Conservation (phyloP, 1,140 invertebrate genomes). For the Lepidostoma basale region DNA sequence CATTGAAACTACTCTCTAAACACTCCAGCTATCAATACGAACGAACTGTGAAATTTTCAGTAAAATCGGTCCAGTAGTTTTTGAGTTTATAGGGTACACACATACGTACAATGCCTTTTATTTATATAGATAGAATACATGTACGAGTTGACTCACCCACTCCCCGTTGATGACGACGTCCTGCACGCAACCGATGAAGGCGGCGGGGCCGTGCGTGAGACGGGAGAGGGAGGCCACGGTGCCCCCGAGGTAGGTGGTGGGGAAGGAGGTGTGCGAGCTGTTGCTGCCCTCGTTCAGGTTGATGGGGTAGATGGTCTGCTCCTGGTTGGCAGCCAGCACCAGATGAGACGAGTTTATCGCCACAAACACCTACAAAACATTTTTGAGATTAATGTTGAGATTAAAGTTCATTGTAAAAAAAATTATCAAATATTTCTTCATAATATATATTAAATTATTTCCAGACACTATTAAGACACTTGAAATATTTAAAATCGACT, state of each 20-base stretch:
- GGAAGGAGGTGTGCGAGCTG: conserved; percentile 78
- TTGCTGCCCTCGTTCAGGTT: conserved; percentile 76
- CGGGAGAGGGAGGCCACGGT: conserved; percentile 71
- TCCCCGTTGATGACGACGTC: conserved; percentile 86
- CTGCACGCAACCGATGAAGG: conserved; percentile 89
- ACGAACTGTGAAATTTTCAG: too few relatives aligned
- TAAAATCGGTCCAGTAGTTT: too few relatives aligned
- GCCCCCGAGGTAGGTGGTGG: conserved; percentile 79
- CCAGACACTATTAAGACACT: too few relatives aligned
- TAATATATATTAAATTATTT: too few relatives aligned
- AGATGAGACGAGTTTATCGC: conserved; percentile 85
- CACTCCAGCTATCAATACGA: conserved; percentile 6
- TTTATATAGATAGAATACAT: neutral
- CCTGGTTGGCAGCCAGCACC: conserved; percentile 83
- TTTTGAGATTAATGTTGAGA: neutral
- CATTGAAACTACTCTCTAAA: too few relatives aligned
- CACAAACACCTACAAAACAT: conserved; percentile 70
- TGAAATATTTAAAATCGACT: too few relatives aligned
- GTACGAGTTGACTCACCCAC: conserved; percentile 64
- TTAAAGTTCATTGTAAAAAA: neutral
- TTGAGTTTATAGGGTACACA: too few relatives aligned
- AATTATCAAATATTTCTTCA: too few relatives aligned
- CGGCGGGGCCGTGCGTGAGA: conserved; percentile 72
- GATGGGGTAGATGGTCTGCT: conserved; percentile 88
- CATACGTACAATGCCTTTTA: too few relatives aligned